Conservation (phyloP, 2,797 vertebrate species). For the Cyprinodon diabolis region DNA sequence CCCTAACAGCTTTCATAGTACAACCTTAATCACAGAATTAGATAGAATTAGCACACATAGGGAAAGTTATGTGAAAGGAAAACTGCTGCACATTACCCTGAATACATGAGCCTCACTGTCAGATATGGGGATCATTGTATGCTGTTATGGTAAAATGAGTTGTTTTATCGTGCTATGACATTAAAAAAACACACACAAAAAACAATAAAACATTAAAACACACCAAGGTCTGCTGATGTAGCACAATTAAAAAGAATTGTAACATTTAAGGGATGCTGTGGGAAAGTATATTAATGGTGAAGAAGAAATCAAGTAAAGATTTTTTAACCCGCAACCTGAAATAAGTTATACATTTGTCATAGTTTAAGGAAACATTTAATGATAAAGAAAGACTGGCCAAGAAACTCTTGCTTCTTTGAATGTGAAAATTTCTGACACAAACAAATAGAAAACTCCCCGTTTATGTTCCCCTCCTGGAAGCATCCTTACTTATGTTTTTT, state of each 20-base stretch:
- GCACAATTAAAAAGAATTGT: neutral
- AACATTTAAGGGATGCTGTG: too few relatives aligned
- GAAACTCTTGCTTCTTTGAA: neutral
- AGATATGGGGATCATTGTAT: too few relatives aligned
- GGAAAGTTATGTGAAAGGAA: neutral
- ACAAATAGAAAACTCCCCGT: slow-evolving; percentile 12
- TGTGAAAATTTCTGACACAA: neutral
- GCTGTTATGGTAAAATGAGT: too few relatives aligned
- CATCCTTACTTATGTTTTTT: slow-evolving; percentile 18
- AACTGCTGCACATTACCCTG: too few relatives aligned
- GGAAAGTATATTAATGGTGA: neutral
- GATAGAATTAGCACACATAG: neutral
- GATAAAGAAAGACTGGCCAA: neutral
- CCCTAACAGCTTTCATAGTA: neutral
- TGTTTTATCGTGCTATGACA: neutral
- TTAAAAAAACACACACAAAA: neutral
- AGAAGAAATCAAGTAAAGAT: neutral
- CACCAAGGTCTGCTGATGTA: neutral
- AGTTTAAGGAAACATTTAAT: neutral
- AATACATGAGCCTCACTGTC: too few relatives aligned
- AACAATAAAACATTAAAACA: neutral
- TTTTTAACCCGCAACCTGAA: neutral
- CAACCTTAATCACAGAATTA: neutral
- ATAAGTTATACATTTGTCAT: neutral
- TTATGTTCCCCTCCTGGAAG: slow-evolving; percentile 26